Percentiles rank a stretch among this genome's conserved stretches.
Conservation (phyloP, 2,888 invertebrate genomes). For the Sminthurinus aureus region DNA sequence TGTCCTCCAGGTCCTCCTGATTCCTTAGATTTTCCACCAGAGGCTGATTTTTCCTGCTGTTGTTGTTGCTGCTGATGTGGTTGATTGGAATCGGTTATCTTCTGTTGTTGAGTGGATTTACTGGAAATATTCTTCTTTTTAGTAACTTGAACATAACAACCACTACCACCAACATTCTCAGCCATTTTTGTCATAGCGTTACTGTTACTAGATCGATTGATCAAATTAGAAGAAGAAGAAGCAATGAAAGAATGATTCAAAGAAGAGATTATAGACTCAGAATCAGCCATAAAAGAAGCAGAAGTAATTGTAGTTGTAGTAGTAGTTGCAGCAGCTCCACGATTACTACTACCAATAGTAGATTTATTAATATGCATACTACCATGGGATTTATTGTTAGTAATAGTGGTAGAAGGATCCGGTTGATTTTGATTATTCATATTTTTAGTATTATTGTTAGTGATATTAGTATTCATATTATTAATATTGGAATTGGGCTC, state of each 20-base stretch:
- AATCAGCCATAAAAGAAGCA: conserved; percentile 9
- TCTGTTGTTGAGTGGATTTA: conserved; percentile 31
- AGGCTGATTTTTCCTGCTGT: not conserved
- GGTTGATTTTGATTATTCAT: conserved; percentile 32
- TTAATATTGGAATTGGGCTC: not conserved
- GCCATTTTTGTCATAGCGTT: conserved; percentile 9
- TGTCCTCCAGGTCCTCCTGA: not conserved
- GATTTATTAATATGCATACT: conserved; percentile 22
- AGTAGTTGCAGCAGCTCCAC: conserved; percentile 11
- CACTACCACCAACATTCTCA: conserved; percentile 35
- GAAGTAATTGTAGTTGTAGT: not conserved
- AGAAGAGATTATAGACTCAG: not conserved
- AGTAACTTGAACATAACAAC: conserved; percentile 40
- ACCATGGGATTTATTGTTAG: conserved; percentile 22
- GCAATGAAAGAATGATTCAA: conserved; percentile 5
- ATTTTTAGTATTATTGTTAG: not conserved
- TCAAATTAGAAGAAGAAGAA: conserved; percentile 19
- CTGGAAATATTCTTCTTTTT: conserved; percentile 24
- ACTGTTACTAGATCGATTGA: conserved; percentile 9
- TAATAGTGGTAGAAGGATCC: conserved; percentile 52
- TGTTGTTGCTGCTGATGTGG: conserved; percentile 18
- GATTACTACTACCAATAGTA: conserved; percentile 20
- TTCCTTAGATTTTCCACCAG: conserved; percentile 1
- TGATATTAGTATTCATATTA: not conserved
- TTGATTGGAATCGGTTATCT: conserved; percentile 26